Base-by-base conservation (phyloP, 2,888 invertebrate species). In the Harmothoe impar region DNA sequence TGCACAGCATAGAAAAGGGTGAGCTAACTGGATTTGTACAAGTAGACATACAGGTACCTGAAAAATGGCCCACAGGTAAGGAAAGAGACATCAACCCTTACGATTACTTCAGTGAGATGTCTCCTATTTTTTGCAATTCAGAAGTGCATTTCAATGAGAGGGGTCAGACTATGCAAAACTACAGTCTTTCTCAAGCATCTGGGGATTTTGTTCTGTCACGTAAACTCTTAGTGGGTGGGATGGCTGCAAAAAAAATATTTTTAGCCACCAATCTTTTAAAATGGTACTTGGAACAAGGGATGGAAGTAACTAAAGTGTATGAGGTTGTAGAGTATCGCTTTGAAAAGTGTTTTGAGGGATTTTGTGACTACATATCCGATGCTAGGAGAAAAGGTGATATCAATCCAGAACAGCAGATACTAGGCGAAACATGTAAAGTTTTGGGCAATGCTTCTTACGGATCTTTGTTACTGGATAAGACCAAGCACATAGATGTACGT, bases 401-500 rank as follows among this genome's bases (percentile, higher is more conserved):
- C 0, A 23, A 84, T 43, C 51, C 51, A 31, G 1, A 7, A 12
- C 0, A 52, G 12, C 15, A 35, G n/a, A 84, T 84, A 33, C n/a
- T 84, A 1, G 84, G 51, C 0, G 52, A 84, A 1, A 84, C 84
- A n/a, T 51, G 52, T 84, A 35, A 84, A 20, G n/a, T 84, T 5
- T 23, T 84, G 52, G 84, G 84, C 15, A 84, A 84, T 52, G 43
- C 84, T 0, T 43, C 84, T 17, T 84, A 84, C n/a, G 84, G 84
- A 7, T 84, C 84, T 1, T 84, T 84, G 33, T 35, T 84, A 17
- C 12, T 84, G 23, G 52, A 84, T 33, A 43, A 52, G 43, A 84
- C 23, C 43, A 84, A 84, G 33, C 84, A 84, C 43, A 20, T n/a
- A 3, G 33, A 35, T 20, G 43, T 84, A 0, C 12, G 33, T 5